Conservation (phyloP, 2,113 vertebrate genomes). For the Apodemus sylvaticus region DNA sequence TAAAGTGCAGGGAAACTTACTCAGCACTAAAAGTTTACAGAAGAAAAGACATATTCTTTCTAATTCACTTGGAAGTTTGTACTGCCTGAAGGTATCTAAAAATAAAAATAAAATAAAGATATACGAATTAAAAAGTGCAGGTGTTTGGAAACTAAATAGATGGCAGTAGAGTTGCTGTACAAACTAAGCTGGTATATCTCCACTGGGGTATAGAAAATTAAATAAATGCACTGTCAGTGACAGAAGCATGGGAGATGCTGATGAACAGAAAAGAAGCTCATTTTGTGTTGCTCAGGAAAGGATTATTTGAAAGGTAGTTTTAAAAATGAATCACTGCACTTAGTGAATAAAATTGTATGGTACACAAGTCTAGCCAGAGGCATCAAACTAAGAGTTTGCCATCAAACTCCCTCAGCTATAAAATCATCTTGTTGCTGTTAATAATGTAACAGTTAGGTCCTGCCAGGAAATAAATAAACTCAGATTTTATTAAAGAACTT, state of each 20-base stretch:
- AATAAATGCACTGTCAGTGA: background rate
- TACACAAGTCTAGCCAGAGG: constrained; percentile 47
- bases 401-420: constrained; percentile 69
- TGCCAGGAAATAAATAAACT: constrained; percentile 70
- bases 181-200: background rate
- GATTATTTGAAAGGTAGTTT: constrained; percentile 50
- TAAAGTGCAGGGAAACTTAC: background rate
- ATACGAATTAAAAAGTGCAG: background rate
- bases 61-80: background rate
- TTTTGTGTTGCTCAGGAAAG: background rate
- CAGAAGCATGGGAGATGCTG: background rate
- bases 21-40: background rate
- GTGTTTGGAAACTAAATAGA: background rate
- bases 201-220: background rate
- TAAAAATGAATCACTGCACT: constrained; percentile 37
- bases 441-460: constrained; percentile 58
- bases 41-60: background rate
- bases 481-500: constrained; percentile 61
- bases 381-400: constrained; percentile 58
- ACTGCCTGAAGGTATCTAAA: background rate
- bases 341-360: constrained; percentile 63
- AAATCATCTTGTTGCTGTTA: constrained; percentile 71
- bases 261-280: background rate
- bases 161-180: background rate
- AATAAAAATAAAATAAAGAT: background rate